Conservation (phyloP, 2,888 invertebrate species). For the Lutraria lutraria region DNA sequence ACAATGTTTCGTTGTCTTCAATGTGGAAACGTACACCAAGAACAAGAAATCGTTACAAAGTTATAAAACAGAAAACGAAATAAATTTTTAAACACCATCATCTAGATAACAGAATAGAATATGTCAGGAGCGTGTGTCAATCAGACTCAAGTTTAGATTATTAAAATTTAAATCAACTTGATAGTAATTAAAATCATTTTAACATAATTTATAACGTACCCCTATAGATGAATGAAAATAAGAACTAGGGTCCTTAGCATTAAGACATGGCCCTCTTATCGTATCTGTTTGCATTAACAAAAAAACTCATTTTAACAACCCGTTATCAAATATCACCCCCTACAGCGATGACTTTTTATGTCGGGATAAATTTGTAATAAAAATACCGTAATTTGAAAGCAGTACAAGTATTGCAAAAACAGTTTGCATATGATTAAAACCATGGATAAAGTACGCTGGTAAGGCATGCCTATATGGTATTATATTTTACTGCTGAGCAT, state of each 20-base stretch:
- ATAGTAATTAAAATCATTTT: constrained; percentile 2
- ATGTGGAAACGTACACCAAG: no score
- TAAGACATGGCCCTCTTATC: not conserved
- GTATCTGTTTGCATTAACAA: constrained; percentile 1
- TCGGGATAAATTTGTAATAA: constrained; percentile 13
- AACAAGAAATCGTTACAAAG: not conserved
- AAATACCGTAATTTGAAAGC: constrained; percentile 24
- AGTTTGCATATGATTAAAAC: constrained; percentile 9
- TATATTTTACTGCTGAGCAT: not conserved
- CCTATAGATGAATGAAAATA: not conserved
- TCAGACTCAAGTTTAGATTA: not conserved
- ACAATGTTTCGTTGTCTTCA: no score
- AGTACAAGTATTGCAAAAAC: constrained; percentile 11
- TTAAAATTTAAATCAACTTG: constrained; percentile 8
- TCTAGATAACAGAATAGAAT: not conserved
- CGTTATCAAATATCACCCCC: constrained; percentile 12
- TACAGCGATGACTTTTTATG: not conserved
- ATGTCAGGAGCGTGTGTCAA: not conserved
- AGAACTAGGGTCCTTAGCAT: not conserved
- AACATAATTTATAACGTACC: constrained; percentile 5
- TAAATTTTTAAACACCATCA: constrained; percentile 7
- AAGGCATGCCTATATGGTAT: not conserved
- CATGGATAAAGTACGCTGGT: not conserved
- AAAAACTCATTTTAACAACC: constrained; percentile 14
- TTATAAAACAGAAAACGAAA: not conserved